Conservation (phyloP, 2,113 vertebrate genomes). For the Gavialis gangeticus region DNA sequence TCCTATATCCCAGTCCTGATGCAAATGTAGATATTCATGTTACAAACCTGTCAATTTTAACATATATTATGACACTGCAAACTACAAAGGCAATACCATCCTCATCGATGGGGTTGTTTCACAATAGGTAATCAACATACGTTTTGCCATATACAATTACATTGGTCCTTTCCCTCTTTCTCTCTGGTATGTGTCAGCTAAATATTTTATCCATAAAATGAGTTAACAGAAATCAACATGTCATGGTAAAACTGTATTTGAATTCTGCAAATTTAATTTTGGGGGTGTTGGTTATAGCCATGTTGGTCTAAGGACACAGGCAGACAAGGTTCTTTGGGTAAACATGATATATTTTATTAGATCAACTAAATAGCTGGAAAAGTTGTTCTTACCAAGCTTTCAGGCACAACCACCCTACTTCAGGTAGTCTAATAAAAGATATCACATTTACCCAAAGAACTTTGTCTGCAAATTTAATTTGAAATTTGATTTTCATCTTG, state of each 20-base stretch:
- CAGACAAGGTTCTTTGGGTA: too few relatives aligned
- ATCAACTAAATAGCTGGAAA: too few relatives aligned
- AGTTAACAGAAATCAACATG: neutral
- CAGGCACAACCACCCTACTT: too few relatives aligned
- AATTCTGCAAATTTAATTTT: conserved; percentile 20
- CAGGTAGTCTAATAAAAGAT: too few relatives aligned
- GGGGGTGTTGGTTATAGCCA: too few relatives aligned
- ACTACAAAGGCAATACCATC: neutral
- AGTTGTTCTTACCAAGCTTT: too few relatives aligned
- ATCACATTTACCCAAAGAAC: too few relatives aligned
- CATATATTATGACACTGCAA: neutral
- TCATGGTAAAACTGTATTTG: neutral
- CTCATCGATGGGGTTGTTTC: neutral
- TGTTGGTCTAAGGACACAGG: too few relatives aligned
- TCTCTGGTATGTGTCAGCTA: neutral
- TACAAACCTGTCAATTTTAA: neutral
- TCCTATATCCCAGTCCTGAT: neutral
- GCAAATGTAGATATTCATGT: neutral
- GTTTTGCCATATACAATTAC: neutral
- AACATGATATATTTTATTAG: too few relatives aligned
- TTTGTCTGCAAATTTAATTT: too few relatives aligned
- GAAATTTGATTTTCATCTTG: conserved; percentile 52
- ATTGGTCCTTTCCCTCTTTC: neutral
- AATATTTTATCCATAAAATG: neutral
- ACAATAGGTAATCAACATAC: neutral